Evolutionary conservation across 1,140 invertebrate species (phyloP).

Genomic region (Megalonaias nervosa): DNA sequence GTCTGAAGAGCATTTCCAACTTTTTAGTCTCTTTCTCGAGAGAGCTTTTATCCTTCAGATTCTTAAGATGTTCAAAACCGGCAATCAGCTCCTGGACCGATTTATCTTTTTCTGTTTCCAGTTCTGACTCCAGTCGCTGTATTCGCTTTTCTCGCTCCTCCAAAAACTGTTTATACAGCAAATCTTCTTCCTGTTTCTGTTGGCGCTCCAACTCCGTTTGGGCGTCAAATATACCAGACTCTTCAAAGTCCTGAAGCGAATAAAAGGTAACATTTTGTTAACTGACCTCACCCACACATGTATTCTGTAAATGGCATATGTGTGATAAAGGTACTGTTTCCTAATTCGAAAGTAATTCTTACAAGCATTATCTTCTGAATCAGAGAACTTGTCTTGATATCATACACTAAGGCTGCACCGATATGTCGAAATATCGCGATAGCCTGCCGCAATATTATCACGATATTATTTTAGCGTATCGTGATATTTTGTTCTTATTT

Average conservation of each 20-base stretch:
- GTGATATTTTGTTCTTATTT: too few species aligned
- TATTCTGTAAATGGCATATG: too few species aligned
- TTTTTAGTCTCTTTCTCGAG: conserved; percentile 57
- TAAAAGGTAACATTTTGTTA: too few species aligned
- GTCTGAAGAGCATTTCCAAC: conserved; percentile 52
- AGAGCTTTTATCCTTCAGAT: conserved; percentile 48
- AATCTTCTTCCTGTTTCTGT: conserved; percentile 65
- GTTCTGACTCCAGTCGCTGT: conserved; percentile 55
- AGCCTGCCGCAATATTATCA: too few species aligned
- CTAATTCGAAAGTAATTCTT: too few species aligned
- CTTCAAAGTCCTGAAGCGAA: conserved; percentile 61
- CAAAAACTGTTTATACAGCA: conserved; percentile 60
- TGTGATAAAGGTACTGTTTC: too few species aligned
- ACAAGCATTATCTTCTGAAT: too few species aligned
- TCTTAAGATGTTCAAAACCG: conserved; percentile 54
- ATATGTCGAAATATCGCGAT: too few species aligned
- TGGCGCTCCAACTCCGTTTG: conserved; percentile 61
- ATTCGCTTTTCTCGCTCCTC: conserved; percentile 58
- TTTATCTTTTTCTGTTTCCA: conserved; percentile 62
- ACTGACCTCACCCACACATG: too few species aligned
- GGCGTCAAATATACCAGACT: conserved; percentile 63
- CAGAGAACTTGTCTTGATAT: too few species aligned
- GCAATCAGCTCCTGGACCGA: conserved; percentile 60
- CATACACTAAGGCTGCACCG: too few species aligned
- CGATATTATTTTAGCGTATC: too few species aligned